phyloP scores from a whole-genome alignment of 2,888 invertebrate species.

The Nudaria mundana region DNA sequence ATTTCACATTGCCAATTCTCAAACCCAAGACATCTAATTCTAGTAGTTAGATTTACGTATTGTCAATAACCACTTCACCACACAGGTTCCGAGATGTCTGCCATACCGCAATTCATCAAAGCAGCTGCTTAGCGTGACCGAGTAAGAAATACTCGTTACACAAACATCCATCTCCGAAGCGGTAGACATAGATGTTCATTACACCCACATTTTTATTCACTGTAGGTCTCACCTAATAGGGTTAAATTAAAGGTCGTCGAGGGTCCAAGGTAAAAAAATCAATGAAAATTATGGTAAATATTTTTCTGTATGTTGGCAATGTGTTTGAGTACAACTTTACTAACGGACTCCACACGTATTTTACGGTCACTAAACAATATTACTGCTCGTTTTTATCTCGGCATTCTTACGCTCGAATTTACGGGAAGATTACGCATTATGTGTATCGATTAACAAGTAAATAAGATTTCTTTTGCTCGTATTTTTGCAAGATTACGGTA shows the following conservation, averaged over 20 bases:
- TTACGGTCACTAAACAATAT: slow-evolving; percentile 27
- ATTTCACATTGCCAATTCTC: too few species aligned
- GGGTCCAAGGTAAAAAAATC: neutral
- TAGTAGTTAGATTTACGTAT: too few species aligned
- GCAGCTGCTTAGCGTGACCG: too few species aligned
- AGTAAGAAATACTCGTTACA: too few species aligned
- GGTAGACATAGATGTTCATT: too few species aligned
- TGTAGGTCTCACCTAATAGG: neutral
- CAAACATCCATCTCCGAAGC: too few species aligned
- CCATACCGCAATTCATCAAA: too few species aligned
- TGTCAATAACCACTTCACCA: too few species aligned
- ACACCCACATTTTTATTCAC: too few species aligned
- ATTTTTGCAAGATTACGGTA: neutral
- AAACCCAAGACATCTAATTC: too few species aligned
- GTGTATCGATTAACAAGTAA: slow-evolving; percentile 28
- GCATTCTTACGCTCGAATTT: slow-evolving; percentile 23
- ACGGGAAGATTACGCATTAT: slow-evolving; percentile 28
- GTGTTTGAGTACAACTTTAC: slow-evolving; percentile 5
- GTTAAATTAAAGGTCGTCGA: neutral
- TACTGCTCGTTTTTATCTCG: slow-evolving; percentile 26
- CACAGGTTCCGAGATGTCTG: too few species aligned
- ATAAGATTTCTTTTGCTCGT: slow-evolving; percentile 15
- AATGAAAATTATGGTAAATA: slow-evolving; percentile 1
- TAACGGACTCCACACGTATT: slow-evolving; percentile 11
- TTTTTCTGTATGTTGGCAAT: neutral